phyloP scores from a whole-genome alignment of 92 coral and sea anemone genomes.

The Palythoa grandis region DNA sequence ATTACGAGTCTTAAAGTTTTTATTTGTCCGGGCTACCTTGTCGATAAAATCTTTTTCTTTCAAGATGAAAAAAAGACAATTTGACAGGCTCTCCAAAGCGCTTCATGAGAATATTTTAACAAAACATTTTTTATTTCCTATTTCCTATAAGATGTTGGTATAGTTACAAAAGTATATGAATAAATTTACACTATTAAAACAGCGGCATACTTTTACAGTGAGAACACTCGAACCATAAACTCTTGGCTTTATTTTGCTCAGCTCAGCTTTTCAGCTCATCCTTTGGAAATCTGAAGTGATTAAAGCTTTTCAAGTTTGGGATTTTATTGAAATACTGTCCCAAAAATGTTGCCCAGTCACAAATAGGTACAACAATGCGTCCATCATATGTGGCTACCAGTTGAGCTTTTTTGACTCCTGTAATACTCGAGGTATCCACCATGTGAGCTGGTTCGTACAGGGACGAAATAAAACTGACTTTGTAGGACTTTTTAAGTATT shows the following conservation, averaged over 20 bases:
- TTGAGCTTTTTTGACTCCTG: constrained; percentile 2
- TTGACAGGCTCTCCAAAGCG: too few relatives aligned
- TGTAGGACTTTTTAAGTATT: background rate
- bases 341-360: background rate
- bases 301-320: constrained; percentile 8
- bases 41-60: background rate
- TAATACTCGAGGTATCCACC: background rate
- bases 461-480: background rate
- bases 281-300: constrained; percentile 1
- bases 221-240: too few relatives aligned
- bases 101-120: background rate
- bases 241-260: background rate
- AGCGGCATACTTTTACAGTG: background rate
- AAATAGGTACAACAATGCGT: background rate
- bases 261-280: background rate
- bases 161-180: background rate
- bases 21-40: background rate
- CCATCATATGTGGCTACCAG: background rate
- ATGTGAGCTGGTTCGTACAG: background rate
- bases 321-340: background rate
- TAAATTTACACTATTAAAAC: background rate
- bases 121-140: background rate
- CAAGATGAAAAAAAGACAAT: background rate
- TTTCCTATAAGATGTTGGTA: background rate
- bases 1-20: too few relatives aligned